Base-by-base conservation (phyloP, 2,113 vertebrate species). In the Polypterus senegalus region DNA sequence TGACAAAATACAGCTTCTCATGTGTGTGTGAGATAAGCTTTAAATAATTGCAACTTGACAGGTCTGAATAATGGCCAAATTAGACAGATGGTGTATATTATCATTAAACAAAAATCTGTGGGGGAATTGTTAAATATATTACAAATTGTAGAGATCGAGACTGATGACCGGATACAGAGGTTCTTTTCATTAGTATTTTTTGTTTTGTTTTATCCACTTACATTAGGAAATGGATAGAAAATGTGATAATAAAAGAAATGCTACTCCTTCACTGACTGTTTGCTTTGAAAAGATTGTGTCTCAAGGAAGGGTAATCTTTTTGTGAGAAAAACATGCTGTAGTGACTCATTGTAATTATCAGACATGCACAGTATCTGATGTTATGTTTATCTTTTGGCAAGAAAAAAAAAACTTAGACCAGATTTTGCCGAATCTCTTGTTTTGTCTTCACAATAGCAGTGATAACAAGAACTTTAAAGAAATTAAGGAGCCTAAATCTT, bases 41-140 rank as follows among this genome's bases (percentile, higher is more conserved):
- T 78, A 82, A 88, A 86, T 84, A 85, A 86, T 83, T 83, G 83
- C 75, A 68, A 75, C 69, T 74, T 85, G 85, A 88, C 85, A 86
- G 81, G 76, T 79, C 78, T 79, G 82, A 86, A 81, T 84, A 84
- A 86, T 83, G 83, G 81, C 79, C 84, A 81, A 86, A 84, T 83
- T 83, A 82, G 79, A 81, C 74, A 81, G 79, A 81, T 79, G 81
- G 81, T 83, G 79, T 80, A 75, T 79, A 67, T 80, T 81, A 76
- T 82, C 76, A 77, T 69, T 66, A 49, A 73, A 73, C 27, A 27
- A 70, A 76, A 71, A 58, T 74, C 76, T 78, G 54, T 10, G 76
- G 76, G 69, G 72, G 73, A 68, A 73, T 70, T 73, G 71, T 73
- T 71, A 70, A 74, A 80, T 75, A 76, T 75, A 74, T 76, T 73